Conservation (phyloP, 2,797 vertebrate species). For the Myripristis jacobus region DNA sequence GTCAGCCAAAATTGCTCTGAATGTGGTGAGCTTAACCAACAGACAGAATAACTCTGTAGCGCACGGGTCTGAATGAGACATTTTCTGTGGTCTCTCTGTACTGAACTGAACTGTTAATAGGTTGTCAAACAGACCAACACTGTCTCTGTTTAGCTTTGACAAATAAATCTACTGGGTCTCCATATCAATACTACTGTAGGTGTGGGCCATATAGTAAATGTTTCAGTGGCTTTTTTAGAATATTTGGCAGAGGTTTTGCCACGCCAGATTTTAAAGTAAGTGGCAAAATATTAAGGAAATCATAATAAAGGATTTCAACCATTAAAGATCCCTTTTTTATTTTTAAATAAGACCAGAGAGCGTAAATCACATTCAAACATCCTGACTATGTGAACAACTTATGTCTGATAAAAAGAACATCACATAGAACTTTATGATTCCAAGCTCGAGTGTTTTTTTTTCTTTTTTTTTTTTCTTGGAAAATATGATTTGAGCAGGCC, state of each 20-base stretch:
- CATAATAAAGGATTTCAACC: background rate
- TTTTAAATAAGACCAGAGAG: too few species aligned
- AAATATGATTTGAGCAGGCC: background rate
- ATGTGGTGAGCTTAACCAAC: background rate
- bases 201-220: too few species aligned
- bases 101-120: too few species aligned
- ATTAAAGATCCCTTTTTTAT: too few species aligned
- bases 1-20: background rate
- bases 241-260: too few species aligned
- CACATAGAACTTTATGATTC: background rate
- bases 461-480: background rate
- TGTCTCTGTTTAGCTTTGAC: too few species aligned
- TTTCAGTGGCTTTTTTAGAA: slow-evolving; percentile 7
- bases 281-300: background rate
- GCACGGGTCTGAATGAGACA: too few species aligned
- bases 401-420: slow-evolving; percentile 5
- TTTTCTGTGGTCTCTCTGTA: too few species aligned
- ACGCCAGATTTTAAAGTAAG: background rate
- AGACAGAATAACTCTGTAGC: too few species aligned
- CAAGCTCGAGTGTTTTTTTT: background rate
- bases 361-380: too few species aligned
- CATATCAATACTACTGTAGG: too few species aligned
- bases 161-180: too few species aligned
- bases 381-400: background rate
- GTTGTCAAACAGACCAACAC: background rate